Base-by-base conservation (phyloP, 2,888 invertebrate species). In the Trypoxylon attenuatum region DNA sequence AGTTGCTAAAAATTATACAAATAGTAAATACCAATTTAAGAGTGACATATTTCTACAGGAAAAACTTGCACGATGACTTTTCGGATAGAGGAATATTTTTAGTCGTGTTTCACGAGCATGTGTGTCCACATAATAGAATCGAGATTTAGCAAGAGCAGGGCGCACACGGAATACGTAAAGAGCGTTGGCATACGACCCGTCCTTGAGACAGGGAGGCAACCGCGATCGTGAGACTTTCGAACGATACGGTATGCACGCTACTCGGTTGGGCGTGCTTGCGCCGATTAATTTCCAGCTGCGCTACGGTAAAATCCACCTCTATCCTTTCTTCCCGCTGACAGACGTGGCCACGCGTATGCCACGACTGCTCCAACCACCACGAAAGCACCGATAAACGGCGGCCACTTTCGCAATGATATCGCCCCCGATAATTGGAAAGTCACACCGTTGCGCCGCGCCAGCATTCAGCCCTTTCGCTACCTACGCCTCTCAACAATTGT, bases 171-270 rank as follows among this genome's bases (percentile, higher is more conserved):
- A 73, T 65, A 75, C 65, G 76, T 55, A 64, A 76, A 55, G 59
- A 58, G 49, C 27, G 45, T 73, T 74, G 67, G 71, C 64, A 65
- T 57, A 63, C 64, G 49, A n/a, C 5, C 39, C 64, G 76, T 76
- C 76, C 76, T 76, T 76, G 75, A 71, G 63, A 56, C 69, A 61
- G 54, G 64, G 58, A 58, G 63, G 64, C 61, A 63, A 10, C 13
- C 57, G 61, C 60, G 52, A 63, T 59, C 53, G 51, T 51, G 59
- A n/a, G 33, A 76, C 76, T 77, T 76, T 76, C 77, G 64, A 74
- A 77, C 47, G 69, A 69, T 76, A 69, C 67, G 55, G 63, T 75
- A 76, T 77, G 77, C 71, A 64, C 52, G 69, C 41, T 65, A 52
- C 15, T 62, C 27, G 33, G 41, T 41, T 60, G 66, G 61, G 69